Conservation (phyloP, 2,888 invertebrate genomes). For the Leptinotarsa juncta region DNA sequence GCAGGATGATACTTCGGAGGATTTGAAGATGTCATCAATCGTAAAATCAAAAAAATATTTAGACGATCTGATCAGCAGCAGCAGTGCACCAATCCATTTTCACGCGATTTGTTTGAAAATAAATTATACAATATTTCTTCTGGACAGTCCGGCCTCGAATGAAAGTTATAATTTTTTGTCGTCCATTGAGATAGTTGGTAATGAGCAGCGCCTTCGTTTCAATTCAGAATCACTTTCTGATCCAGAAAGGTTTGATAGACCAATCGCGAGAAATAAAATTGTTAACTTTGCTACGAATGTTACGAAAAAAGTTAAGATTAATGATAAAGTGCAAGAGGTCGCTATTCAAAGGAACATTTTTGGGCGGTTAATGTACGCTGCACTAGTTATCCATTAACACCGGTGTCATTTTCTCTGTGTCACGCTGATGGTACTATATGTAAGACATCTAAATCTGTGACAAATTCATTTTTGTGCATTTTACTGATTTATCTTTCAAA, state of each 20-base stretch:
- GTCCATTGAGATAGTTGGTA: neutral
- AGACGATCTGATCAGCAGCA: too few species aligned
- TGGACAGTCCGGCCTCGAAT: conserved; percentile 1
- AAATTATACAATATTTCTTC: conserved; percentile 1
- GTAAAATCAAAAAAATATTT: too few species aligned
- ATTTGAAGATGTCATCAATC: neutral
- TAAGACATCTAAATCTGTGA: neutral
- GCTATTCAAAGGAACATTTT: conserved; percentile 1
- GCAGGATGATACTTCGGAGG: neutral
- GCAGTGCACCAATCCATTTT: too few species aligned
- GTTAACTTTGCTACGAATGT: conserved; percentile 12
- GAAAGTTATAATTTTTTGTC: conserved; percentile 2
- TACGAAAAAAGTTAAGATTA: conserved; percentile 10
- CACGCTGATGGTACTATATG: neutral
- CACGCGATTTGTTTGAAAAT: too few species aligned
- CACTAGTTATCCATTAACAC: too few species aligned
- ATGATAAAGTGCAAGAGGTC: conserved; percentile 2
- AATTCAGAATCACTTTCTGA: neutral
- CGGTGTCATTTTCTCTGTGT: too few species aligned
- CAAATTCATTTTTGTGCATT: too few species aligned
- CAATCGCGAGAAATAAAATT: conserved; percentile 4
- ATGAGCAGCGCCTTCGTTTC: neutral
- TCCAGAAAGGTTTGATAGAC: conserved; percentile 10
- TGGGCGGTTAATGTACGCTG: neutral
- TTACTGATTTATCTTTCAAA: too few species aligned